Evolutionary conservation across 2,888 invertebrate genomes (phyloP), one percentile per base, ranked within the genome.

Genomic region (Metellina segmentata): DNA sequence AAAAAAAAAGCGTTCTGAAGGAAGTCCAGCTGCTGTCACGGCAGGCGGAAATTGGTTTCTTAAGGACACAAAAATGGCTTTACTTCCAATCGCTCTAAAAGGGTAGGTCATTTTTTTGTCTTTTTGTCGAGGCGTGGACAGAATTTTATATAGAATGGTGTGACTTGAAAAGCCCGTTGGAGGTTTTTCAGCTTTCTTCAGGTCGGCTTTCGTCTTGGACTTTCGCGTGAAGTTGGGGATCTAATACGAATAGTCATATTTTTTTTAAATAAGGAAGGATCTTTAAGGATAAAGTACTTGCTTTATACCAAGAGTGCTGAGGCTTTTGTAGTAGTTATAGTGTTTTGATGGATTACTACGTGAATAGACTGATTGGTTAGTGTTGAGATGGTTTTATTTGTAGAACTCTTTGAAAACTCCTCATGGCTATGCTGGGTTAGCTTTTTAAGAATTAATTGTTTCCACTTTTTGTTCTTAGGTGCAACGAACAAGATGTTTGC

Each of bases 11-110:
- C 16, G 19, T 78, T 78, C 13, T 8, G 34, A 7, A 9, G 52
- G 51, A 77, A 77, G 77, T n/a, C 13, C 49, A 13, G n/a, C 77
- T n/a, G 49, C 34, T n/a, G 51, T 19, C 74, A 20, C 53, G 11
- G 16, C 16, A 72, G 48, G 20, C 81, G 88, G 81, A 88, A 88
- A 81, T 81, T 75, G 81, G 69, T 88, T 71, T 75, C 81, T 81
- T 19, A 11, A 13, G 69, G 69, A 74, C 51, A 74, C 51, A 61
- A 81, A 88, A 81, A 51, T 88, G 53, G 85, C 34, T 53, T 69
- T 69, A 19, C 34, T 34, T 70, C n/a, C 75, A 88, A 81, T 88
- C 75, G 81, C 74, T 49, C 53, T 81, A 81, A 88, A 88, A 87
- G 87, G 79, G 71, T 8, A n/a, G 19, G 79, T n/a, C 49, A 70